Evolutionary conservation across 2,797 vertebrate genomes (phyloP).

Genomic region (Hylomyscus alleni): DNA sequence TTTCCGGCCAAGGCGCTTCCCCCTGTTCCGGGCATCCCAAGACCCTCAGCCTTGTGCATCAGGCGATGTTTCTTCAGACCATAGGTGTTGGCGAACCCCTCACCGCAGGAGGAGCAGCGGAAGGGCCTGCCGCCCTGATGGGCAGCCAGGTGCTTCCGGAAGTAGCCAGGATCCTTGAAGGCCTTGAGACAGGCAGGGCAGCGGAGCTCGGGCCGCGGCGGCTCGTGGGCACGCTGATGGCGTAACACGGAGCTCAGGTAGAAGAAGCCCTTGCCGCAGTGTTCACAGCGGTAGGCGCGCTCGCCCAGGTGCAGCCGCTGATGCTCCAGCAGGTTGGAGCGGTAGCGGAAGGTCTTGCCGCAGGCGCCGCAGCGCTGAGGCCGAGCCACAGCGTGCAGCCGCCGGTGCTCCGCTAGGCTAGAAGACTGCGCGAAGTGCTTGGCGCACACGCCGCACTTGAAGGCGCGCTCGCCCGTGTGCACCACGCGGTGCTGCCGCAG

Average conservation of each 20-base stretch:
- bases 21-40: conserved; percentile 66
- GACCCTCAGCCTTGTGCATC: conserved; percentile 90
- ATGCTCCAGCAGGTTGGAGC: conserved; percentile 88
- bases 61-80: conserved; percentile 96
- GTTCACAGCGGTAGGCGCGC: conserved; percentile 89
- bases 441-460: conserved; percentile 90
- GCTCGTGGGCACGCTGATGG: conserved; percentile 88
- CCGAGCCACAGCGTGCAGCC: conserved; percentile 85
- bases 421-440: conserved; percentile 91
- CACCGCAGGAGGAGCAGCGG: conserved; percentile 91
- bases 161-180: conserved; percentile 88
- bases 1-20: conserved; percentile 65
- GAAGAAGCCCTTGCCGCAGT: conserved; percentile 89
- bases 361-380: conserved; percentile 88
- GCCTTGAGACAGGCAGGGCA: conserved; percentile 89
- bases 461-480: conserved; percentile 96
- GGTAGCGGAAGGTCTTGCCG: conserved; percentile 89
- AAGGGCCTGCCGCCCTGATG: conserved; percentile 89
- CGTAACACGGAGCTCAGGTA: conserved; percentile 88
- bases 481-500: conserved; percentile 97
- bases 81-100: conserved; percentile 95
- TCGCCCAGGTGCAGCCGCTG: conserved; percentile 88
- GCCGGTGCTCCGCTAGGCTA: conserved; percentile 88
- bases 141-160: conserved; percentile 88
- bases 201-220: conserved; percentile 84